Evolutionary conservation across 92 coral and sea anemone genomes (phyloP).

Genomic region (Actinernus sp.): DNA sequence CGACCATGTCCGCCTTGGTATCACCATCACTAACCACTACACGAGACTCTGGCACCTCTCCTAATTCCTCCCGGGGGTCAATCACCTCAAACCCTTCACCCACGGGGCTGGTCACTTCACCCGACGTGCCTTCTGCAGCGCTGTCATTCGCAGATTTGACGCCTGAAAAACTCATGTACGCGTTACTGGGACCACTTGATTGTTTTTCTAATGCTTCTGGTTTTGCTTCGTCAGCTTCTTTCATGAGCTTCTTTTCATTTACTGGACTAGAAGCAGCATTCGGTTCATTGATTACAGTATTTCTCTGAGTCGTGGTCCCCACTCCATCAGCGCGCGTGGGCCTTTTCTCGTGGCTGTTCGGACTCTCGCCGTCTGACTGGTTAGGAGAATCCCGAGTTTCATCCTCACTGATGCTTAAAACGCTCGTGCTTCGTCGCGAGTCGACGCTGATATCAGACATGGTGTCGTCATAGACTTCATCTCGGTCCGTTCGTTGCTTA

Average conservation of each 20-base stretch:
- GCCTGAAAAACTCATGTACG: background rate
- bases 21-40: slow-evolving; percentile 52
- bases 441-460: slow-evolving; percentile 70
- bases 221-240: background rate
- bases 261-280: slow-evolving; percentile 3
- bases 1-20: slow-evolving; percentile 49
- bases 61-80: slow-evolving; percentile 48
- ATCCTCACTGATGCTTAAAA: slow-evolving; percentile 48
- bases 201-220: background rate
- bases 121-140: background rate
- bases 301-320: too few species aligned
- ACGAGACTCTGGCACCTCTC: slow-evolving; percentile 34
- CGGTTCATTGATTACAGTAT: background rate
- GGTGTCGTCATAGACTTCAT: slow-evolving; percentile 66
- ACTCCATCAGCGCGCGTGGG: too few species aligned
- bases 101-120: slow-evolving; percentile 13
- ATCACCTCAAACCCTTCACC: slow-evolving; percentile 61
- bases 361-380: background rate
- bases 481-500: slow-evolving; percentile 29
- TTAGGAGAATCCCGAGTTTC: background rate
- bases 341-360: too few species aligned
- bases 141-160: background rate
- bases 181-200: background rate
- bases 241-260: background rate
- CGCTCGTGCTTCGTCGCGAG: slow-evolving; percentile 45